Evolutionary conservation across 53 echinoderm and acorn worm species (phyloP), one percentile per base, ranked within the genome.

Genomic region (Holothuria scabra): DNA sequence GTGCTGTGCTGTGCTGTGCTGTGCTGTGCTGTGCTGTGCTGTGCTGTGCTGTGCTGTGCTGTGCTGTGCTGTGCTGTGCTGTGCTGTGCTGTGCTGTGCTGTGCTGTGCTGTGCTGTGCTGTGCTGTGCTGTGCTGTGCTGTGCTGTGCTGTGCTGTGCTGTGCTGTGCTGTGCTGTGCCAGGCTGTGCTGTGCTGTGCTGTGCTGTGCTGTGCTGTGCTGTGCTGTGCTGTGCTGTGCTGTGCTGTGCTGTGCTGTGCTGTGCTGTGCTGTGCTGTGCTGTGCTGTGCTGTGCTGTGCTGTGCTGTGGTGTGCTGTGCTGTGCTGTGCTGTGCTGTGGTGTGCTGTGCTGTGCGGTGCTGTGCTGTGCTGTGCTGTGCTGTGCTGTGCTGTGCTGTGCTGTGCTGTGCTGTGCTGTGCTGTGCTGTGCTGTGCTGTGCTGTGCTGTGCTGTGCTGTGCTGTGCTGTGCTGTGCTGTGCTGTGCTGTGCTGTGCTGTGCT

Each of bases 261-360:
- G 49, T 52, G 76, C 76, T n/a, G 46, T 75, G 76, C 76, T n/a
- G 14, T 75, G 55, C 20, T 75, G 76, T 75, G 46, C 55, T 52
- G 76, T 46, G 46, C 31, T 75, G 49, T 75, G 76, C 49, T 48
- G 20, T 75, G 76, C 55, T 75, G 20, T 78, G 55, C 52, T 52
- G 7, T 78, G 79, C 58, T 78, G 24, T 56, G 79, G 58, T 78
- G 28, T 78, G 79, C 58, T n/a, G n/a, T n/a, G n/a, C n/a, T n/a
- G n/a, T n/a, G n/a, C n/a, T n/a, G n/a, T n/a, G n/a, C 59, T n/a
- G n/a, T n/a, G n/a, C n/a, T n/a, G n/a, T n/a, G n/a, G n/a, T n/a
- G n/a, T n/a, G n/a, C n/a, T n/a, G n/a, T n/a, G n/a, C n/a, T n/a
- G n/a, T n/a, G n/a, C n/a, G n/a, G n/a, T n/a, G n/a, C n/a, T n/a